phyloP scores from a whole-genome alignment of 2,888 invertebrate genomes.

The Heliothis peltigera region DNA sequence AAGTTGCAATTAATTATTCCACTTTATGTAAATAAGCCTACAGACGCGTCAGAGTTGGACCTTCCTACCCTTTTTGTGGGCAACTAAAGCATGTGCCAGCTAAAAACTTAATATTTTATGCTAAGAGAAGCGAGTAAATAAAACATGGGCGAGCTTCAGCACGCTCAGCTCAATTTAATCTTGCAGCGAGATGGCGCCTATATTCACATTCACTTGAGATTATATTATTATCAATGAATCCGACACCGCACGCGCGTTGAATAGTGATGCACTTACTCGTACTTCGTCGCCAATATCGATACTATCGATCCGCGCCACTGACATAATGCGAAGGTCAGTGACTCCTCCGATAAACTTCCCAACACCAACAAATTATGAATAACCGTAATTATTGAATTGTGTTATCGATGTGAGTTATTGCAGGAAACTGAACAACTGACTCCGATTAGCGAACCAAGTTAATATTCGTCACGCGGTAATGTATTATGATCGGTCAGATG shows the following conservation, averaged over 20 bases:
- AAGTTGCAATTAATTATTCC: conserved; percentile 88
- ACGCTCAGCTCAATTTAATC: conserved; percentile 51
- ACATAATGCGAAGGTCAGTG: conserved; percentile 71
- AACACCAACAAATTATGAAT: conserved; percentile 67
- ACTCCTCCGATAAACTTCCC: conserved; percentile 64
- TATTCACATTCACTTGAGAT: conserved; percentile 45
- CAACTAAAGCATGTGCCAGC: conserved; percentile 65
- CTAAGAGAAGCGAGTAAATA: conserved; percentile 67
- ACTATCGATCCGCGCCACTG: conserved; percentile 65
- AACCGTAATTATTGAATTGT: conserved; percentile 74
- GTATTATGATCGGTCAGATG: conserved; percentile 53
- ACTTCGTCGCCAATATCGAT: conserved; percentile 39
- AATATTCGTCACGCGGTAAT: conserved; percentile 48
- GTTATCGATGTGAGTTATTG: conserved; percentile 66
- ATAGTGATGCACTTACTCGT: conserved; percentile 53
- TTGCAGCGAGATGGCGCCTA: conserved; percentile 28
- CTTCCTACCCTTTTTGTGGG: conserved; percentile 74
- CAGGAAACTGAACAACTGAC: conserved; percentile 49
- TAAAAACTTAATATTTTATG: conserved; percentile 74
- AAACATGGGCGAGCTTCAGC: conserved; percentile 59
- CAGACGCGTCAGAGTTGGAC: conserved; percentile 75
- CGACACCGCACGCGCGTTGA: conserved; percentile 35
- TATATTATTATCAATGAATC: conserved; percentile 44
- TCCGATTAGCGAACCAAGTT: conserved; percentile 50
- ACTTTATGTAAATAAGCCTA: conserved; percentile 84